Base-by-base conservation (phyloP, 92 coral and sea anemone species). In the Epizoanthus fatuus region DNA sequence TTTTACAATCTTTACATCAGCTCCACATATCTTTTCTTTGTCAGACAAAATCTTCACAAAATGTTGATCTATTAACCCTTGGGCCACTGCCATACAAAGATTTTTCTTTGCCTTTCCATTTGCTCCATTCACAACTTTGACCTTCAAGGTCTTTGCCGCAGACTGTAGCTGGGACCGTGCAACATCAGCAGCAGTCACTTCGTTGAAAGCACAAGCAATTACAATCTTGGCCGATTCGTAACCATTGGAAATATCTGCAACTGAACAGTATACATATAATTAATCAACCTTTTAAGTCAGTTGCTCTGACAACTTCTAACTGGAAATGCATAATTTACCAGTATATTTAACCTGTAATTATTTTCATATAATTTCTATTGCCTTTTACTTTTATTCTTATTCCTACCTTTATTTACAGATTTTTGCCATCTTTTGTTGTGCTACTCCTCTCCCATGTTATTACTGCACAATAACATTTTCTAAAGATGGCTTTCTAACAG, bases 1-100 rank as follows among this genome's bases (percentile, higher is more conserved):
- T 13, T 58, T 58, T 58, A 58, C 64, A 58, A 58, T 58, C 64
- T 58, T 58, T 58, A 58, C 64, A 58, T 58, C 64, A 58, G 64
- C 64, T 58, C 64, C 35, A 58, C 64, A 58, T 58, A 58, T 58
- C 22, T 58, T 58, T 16, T 58, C 64, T 58, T 58, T 20, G 20
- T 17, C 64, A 58, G 29, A 58, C 64, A 16, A 58, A 58, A 58
- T n/a, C 7, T 58, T 58, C 20, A 58, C 64, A 58, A 58, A 58
- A n/a, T 58, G 29, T 58, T 58, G 6, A 58, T 58, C 64, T 58
- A 58, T 14, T 14, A 58, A 22, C 64, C 64, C 64, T 58, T 58
- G 64, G 20, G 64, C 64, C 22, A 58, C 22, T 16, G 64, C 64
- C 20, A 58, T 14, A 58, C 64, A 58, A 58, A 58, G 64, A 58